phyloP scores from a whole-genome alignment of 2,113 vertebrate genomes.

The Ploceus nigricollis region DNA sequence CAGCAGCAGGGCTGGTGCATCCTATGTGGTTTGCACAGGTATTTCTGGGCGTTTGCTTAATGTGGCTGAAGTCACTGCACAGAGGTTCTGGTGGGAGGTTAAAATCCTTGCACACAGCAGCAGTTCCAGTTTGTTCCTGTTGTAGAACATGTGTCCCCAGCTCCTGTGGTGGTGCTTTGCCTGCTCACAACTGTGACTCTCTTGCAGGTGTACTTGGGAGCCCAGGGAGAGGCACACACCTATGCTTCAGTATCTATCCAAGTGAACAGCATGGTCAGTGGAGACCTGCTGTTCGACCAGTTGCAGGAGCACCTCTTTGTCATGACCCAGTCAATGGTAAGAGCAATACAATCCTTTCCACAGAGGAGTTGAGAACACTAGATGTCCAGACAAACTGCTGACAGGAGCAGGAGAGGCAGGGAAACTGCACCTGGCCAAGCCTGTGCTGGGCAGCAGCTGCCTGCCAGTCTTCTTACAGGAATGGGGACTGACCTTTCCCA shows the following conservation, averaged over 20 bases:
- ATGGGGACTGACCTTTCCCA: background rate
- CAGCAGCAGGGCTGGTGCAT: background rate
- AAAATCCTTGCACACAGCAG: background rate
- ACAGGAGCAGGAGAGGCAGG: background rate
- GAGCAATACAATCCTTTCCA: background rate
- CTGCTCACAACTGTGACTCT: background rate
- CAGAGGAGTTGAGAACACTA: background rate
- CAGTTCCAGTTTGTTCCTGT: background rate
- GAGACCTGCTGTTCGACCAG: constrained; percentile 89
- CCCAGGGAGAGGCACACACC: constrained; percentile 76
- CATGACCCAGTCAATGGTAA: constrained; percentile 89
- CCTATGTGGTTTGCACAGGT: fast-evolving
- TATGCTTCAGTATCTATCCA: constrained; percentile 83
- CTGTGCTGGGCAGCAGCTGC: background rate
- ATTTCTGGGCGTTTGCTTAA: background rate
- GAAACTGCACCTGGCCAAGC: background rate
- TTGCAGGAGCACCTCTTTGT: constrained; percentile 87
- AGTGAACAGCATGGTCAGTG: constrained; percentile 79
- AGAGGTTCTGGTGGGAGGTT: background rate
- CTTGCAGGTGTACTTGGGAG: constrained; percentile 86
- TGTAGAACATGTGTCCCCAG: fast-evolving
- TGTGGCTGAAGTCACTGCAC: background rate
- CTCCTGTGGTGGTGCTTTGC: background rate
- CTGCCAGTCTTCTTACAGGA: background rate
- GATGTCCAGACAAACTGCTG: background rate